Base-by-base conservation (phyloP, 2,113 vertebrate genomes). In the Piprites chloris region DNA sequence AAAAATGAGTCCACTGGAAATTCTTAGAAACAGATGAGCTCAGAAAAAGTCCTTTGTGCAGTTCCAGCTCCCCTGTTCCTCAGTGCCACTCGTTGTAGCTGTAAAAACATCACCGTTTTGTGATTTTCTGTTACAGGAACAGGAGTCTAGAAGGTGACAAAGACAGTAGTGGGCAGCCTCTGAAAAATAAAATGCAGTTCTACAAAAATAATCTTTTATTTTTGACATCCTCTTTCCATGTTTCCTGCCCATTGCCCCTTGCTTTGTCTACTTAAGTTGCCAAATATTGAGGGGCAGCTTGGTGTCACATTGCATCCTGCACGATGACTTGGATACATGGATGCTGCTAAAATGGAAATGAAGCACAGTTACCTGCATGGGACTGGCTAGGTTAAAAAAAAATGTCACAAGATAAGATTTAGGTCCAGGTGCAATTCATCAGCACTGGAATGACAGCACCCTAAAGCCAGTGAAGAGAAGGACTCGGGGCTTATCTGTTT, bases 1-100 rank as follows among this genome's bases (percentile, higher is more conserved):
- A 89, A 90, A 91, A 32, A 55, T n/a, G 59, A 93, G 35, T 35
- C 88, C 44, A 74, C 19, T 77, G 68, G 75, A 75, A 94, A 76
- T 76, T 63, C 90, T 89, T 69, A 68, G 91, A 95, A 95, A 91
- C 72, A 93, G 95, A 85, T 66, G 58, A 93, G 75, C 46, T 83
- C 76, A 82, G 66, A 42, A 76, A 56, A 49, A 79, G 55, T 66
- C 23, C 32, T 74, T 59, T 77, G 78, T 66, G 49, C 35, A 27
- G 50, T 37, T 76, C 55, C 56, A 91, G 63, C 56, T 80, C 59
- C 41, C 13, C 8, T 75, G 8, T 87, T 95, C 41, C 58, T 76
- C 53, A 85, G 47, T 46, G 23, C 33, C 33, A 44, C 59, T n/a
- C 6, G 0, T 3, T 67, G 46, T 14, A 89, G 16, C 76, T 86